Base-by-base conservation (phyloP, 2,113 vertebrate genomes). In the Proterorhinus semilunaris region DNA sequence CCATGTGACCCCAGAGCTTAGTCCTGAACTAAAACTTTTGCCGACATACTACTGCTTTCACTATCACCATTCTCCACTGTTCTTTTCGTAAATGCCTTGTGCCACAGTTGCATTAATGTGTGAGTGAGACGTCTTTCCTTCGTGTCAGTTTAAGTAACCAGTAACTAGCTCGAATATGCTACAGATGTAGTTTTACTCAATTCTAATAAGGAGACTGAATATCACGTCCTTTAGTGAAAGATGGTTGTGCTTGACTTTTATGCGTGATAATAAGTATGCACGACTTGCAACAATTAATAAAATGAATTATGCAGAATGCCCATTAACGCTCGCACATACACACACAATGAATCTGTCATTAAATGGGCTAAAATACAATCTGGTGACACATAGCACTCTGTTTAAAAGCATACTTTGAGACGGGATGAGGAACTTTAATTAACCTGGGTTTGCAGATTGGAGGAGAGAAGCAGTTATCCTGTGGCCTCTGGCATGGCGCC, bases 321-420 rank as follows among this genome's bases (percentile, higher is more conserved):
- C 66, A 50, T 68, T 81, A n/a, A 72, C 17, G 75, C 42, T 50
- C 52, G 54, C 43, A 27, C 66, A 46, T 36, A 68, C 74, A 62
- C 65, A 72, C 63, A 75, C 57, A n/a, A 65, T 69, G 75, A 82
- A 71, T 71, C 73, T 68, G 73, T 89, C 83, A 86, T 89, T 85
- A 88, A 86, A 83, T 72, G 62, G 72, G 65, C 75, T 86, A 76
- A 89, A 89, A 88, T 82, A 87, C 80, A 85, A 89, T 87, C 75
- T 79, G 75, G 69, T 87, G 86, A 85, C 85, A 84, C 83, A 76
- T 69, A 86, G 87, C 87, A 90, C 87, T 90, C 84, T 88, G 80
- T 89, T 91, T 90, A 90, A 91, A 90, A 91, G 90, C 87, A 74
- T 84, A 86, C 83, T 87, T 82, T 88, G 73, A 80, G 77, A 68